Evolutionary conservation across 2,888 invertebrate genomes (phyloP).

Genomic region (Rhaphigaster nebulosa): DNA sequence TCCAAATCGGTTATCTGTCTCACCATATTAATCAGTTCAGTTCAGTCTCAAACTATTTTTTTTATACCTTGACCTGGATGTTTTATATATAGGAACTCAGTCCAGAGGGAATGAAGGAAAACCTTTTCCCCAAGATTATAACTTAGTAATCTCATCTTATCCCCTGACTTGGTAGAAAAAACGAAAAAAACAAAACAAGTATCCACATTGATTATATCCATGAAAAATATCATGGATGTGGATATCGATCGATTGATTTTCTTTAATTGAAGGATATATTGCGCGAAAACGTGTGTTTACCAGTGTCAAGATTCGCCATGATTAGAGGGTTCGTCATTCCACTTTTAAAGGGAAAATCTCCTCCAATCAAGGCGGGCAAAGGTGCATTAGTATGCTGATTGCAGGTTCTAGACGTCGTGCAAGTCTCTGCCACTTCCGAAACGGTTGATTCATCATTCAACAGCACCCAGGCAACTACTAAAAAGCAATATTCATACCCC

Average conservation of each 20-base stretch:
- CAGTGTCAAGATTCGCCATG: not conserved
- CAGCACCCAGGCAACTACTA: not conserved
- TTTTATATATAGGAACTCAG: too few species aligned
- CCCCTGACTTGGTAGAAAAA: too few species aligned
- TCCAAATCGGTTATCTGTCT: too few species aligned
- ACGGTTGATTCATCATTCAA: not conserved
- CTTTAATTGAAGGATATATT: not conserved
- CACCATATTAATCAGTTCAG: too few species aligned
- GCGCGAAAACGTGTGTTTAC: not conserved
- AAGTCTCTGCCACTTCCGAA: not conserved
- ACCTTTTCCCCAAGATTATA: too few species aligned
- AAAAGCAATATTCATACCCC: not conserved
- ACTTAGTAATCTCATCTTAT: too few species aligned
- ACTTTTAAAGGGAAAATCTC: not conserved
- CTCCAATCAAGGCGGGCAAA: not conserved
- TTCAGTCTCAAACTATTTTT: too few species aligned
- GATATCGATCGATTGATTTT: not conserved
- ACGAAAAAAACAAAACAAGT: too few species aligned
- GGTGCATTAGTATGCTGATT: not conserved
- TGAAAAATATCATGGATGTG: not conserved
- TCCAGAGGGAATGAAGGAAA: too few species aligned
- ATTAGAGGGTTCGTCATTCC: not conserved
- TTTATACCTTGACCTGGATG: too few species aligned
- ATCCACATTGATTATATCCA: too few species aligned
- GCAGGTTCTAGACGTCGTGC: not conserved